Evolutionary conservation across 2,888 invertebrate genomes (phyloP), one percentile per base, ranked within the genome.

Genomic region (Nasonovia ribisnigri): DNA sequence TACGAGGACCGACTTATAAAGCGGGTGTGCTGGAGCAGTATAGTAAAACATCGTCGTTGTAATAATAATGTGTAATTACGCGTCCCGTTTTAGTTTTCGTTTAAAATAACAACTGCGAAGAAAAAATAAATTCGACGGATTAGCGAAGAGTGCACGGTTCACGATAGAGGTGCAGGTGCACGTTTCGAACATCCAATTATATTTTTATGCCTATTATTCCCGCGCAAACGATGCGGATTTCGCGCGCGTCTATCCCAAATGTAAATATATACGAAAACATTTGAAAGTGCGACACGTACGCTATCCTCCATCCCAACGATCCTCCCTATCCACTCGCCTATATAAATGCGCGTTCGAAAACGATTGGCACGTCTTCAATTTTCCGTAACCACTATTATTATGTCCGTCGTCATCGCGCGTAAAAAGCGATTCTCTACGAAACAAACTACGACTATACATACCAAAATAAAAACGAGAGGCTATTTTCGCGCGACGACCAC

Each of bases 301-400:
- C 46, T 36, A 84, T 43, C 42, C 24, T 86, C 20, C 20, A 16
- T 36, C 77, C 20, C 77, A 36, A 36, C 36, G 36, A 77, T 24
- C 36, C 20, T 77, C 77, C 77, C 77, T 16, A 29, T 86, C 86
- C 46, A 48, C 46, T 46, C 6, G 46, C 29, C 46, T n/a, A 36
- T 11, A 60, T 42, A 54, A 91, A 46, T 57, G 57, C 57, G 91
- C 26, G n/a, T 60, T 86, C 57, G 42, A 24, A 93, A 93, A 84
- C 93, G 84, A 86, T 93, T 90, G 90, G 90, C 93, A 93, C 93
- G 93, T 90, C 93, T 93, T 90, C 93, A 93, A 93, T 93, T 90
- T 93, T 89, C 93, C 54, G 89, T 88, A 86, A 93, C 93, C 93
- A 84, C 89, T 92, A 92, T 87, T 92, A 86, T 91, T 91, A 91